These are phyloP conservation scores for Brachyptera risi DNA, from an alignment of 2,888 invertebrate species.

Conservation along the genomic window DNA sequence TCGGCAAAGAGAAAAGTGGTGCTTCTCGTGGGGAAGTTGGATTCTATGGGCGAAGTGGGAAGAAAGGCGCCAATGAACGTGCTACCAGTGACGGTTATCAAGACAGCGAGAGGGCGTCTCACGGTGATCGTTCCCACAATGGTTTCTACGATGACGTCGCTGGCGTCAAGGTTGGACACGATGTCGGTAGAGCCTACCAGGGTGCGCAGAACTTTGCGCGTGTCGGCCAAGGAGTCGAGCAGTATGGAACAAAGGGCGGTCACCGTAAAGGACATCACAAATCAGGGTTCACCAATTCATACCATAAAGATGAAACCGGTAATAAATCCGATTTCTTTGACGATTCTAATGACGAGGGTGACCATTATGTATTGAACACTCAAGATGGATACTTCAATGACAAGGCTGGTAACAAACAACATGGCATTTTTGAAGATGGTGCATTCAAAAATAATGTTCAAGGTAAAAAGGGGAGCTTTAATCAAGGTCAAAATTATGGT, in stretches of 20 bases:
- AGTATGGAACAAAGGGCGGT: slow-evolving; percentile 27
- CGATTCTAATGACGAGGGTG: slow-evolving; percentile 31
- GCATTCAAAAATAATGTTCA: slow-evolving; percentile 12
- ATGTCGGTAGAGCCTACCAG: slow-evolving; percentile 29
- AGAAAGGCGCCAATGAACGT: slow-evolving; percentile 18
- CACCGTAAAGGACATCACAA: slow-evolving; percentile 33
- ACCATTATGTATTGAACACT: slow-evolving; percentile 24
- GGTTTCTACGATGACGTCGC: slow-evolving; percentile 25
- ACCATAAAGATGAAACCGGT: slow-evolving; percentile 36
- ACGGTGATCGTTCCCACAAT: slow-evolving; percentile 13
- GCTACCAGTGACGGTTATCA: slow-evolving; percentile 21
- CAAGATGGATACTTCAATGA: slow-evolving; percentile 24
- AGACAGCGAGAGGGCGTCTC: slow-evolving; percentile 17
- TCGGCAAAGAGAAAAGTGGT: slow-evolving; percentile 20
- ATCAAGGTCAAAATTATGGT: slow-evolving; percentile 10
- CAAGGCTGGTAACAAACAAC: slow-evolving; percentile 14
- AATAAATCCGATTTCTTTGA: slow-evolving; percentile 35
- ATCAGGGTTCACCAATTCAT: slow-evolving; percentile 34
- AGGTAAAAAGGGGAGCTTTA: slow-evolving; percentile 23
- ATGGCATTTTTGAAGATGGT: slow-evolving; percentile 23
- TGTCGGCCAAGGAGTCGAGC: slow-evolving; percentile 28
- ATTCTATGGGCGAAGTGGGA: slow-evolving; percentile 28
- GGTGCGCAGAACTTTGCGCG: slow-evolving; percentile 30
- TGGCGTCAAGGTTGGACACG: slow-evolving; percentile 27
- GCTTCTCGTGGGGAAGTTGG: slow-evolving; percentile 26